phyloP scores from a whole-genome alignment of 92 coral and sea anemone genomes.

The Virgularia gustaviana region DNA sequence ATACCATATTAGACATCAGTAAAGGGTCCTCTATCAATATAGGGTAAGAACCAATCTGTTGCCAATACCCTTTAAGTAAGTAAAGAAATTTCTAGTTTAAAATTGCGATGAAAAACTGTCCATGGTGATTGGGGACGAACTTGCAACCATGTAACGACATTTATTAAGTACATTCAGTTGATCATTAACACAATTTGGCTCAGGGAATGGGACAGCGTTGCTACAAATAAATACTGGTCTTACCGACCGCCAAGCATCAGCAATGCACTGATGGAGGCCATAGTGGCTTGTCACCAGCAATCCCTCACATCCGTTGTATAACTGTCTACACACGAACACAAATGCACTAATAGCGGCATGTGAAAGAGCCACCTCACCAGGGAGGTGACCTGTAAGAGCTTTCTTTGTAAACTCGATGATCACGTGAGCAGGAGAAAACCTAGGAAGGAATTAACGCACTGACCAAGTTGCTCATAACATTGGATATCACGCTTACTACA shows the following conservation, averaged over 20 bases:
- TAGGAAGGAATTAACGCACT: too few species aligned
- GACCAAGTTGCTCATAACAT: background rate
- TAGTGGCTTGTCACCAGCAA: slow-evolving; percentile 79
- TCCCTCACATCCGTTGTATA: slow-evolving; percentile 95
- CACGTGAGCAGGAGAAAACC: slow-evolving; percentile 89
- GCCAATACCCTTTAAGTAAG: too few species aligned
- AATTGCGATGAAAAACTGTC: too few species aligned
- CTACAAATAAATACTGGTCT: background rate
- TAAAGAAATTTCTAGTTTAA: too few species aligned
- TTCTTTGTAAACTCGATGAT: slow-evolving; percentile 91
- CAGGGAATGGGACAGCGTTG: background rate
- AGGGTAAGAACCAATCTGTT: too few species aligned
- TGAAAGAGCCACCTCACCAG: slow-evolving; percentile 63
- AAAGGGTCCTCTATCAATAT: too few species aligned
- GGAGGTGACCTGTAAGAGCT: slow-evolving; percentile 69
- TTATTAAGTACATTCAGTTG: background rate
- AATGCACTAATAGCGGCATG: slow-evolving; percentile 78
- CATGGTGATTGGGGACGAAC: too few species aligned
- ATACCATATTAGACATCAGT: too few species aligned
- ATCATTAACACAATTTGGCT: background rate
- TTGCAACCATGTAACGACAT: too few species aligned
- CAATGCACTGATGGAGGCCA: slow-evolving; percentile 79
- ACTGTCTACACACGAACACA: slow-evolving; percentile 87
- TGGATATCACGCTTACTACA: background rate
- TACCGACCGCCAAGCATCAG: slow-evolving; percentile 90